phyloP scores from a whole-genome alignment of 2,888 invertebrate species.

The Trissolcus brochymenae region DNA sequence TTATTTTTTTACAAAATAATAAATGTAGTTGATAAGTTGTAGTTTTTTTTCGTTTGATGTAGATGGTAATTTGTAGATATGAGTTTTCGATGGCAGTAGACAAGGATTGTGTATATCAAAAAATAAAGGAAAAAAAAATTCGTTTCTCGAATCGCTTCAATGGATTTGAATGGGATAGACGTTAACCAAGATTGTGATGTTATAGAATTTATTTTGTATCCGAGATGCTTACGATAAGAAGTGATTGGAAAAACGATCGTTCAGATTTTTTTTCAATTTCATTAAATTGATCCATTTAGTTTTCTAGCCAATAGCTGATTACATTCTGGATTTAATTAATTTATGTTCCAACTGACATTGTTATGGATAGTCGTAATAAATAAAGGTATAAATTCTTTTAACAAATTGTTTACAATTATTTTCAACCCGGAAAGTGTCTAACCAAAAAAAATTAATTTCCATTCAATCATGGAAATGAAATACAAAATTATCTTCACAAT shows the following conservation, averaged over 20 bases:
- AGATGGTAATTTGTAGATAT: slow-evolving; percentile 2
- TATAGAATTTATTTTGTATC: slow-evolving; percentile 27
- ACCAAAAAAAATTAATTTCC: no score
- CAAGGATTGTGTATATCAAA: not conserved
- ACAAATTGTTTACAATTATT: not conserved
- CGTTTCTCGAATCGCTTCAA: slow-evolving; percentile 21
- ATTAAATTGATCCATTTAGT: slow-evolving; percentile 10
- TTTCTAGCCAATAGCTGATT: slow-evolving; percentile 10
- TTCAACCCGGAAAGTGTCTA: no score
- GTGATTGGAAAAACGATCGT: slow-evolving; percentile 24
- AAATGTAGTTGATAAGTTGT: no score
- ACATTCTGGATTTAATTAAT: slow-evolving; percentile 26
- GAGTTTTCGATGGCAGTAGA: slow-evolving; percentile 7
- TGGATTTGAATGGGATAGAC: slow-evolving; percentile 1
- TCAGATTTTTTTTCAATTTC: not conserved
- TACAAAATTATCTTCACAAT: no score
- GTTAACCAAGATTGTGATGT: slow-evolving; percentile 14
- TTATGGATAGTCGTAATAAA: slow-evolving; percentile 44
- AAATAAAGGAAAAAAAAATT: not conserved
- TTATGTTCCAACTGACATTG: slow-evolving; percentile 46
- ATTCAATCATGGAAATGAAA: no score
- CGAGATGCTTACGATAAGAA: not conserved
- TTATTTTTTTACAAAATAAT: no score
- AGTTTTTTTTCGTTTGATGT: not conserved
- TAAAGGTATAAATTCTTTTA: slow-evolving; percentile 46